Base-by-base conservation (phyloP, 2,888 invertebrate species). In the Drosophila tripunctata region DNA sequence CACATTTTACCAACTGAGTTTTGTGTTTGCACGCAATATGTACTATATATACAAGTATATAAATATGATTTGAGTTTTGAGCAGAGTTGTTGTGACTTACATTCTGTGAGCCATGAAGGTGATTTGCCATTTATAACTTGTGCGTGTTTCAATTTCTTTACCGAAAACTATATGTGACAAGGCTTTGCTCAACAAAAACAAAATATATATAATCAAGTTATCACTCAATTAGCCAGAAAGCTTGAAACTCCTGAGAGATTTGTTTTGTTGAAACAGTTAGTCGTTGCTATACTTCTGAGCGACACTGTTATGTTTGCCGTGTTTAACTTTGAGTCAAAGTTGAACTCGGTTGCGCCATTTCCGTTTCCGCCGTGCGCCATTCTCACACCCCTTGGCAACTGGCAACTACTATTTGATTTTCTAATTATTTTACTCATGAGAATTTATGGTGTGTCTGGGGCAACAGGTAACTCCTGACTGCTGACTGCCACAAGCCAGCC, bases 381-480 rank as follows among this genome's bases (percentile, higher is more conserved):
- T 54, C 68, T 55, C 31, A 36, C 47, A 50, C 19, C 33, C 10
- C 14, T 36, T 17, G 19, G 33, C 50, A 61, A 69, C 63, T 27
- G 27, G 27, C 10, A 27, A 27, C 27, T 27, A 27, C 27, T 75
- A 71, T 84, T 85, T 85, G 83, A 87, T 87, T 84, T 84, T 85
- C 77, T 85, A 87, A 87, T 84, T 87, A 87, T 82, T 87, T 78
- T 68, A 73, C 83, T 87, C 83, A 79, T 82, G 87, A 82, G 87
- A 85, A 73, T 85, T 77, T 41, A 72, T 77, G 75, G 71, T 71
- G 60, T 64, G 87, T 48, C 64, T 21, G 52, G 48, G 63, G 69
- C 87, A 84, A 85, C 83, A 85, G 87, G 77, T 87, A 67, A 57
- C 17, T 14, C 21, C 51, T 21, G 35, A 35, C 43, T 27, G 27